Base-by-base conservation (phyloP, 2,888 invertebrate genomes). In the Ophioninae sp. region DNA sequence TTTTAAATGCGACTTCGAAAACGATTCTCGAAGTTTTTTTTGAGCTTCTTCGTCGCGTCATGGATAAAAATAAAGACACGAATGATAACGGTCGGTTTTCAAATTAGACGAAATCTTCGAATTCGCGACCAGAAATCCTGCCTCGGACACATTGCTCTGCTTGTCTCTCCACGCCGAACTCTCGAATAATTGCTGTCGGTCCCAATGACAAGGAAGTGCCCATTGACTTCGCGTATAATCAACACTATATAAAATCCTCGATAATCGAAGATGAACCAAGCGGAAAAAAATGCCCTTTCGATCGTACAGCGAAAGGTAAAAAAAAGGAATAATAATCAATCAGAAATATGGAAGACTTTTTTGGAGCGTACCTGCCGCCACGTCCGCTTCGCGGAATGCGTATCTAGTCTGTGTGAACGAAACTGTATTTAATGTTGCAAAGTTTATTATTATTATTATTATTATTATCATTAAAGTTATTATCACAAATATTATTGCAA, bases 381-480 rank as follows among this genome's bases (percentile, higher is more conserved):
- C 84, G 51, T 82, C 81, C 84, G 81, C 81, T 78, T 67, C 67
- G 81, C 84, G 84, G 82, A 83, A 71, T 82, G 88, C 90, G 89
- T 88, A 90, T 92, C 92, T 92, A 92, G 92, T 92, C 92, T 88
- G 88, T 91, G 88, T 90, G 89, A 91, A 91, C 90, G 90, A 91
- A 90, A 88, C 88, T 91, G 90, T 91, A 91, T 91, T 91, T 88
- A 91, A 89, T 90, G 87, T 91, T 90, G 88, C 90, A 91, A 89
- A 91, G 91, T 91, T 91, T 90, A 91, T 90, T 88, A 90, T 87
- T 87, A 90, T 87, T 87, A 88, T 88, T 87, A 88, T 85, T 83
- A 88, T 86, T 85, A 87, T 82, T 79, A 86, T 82, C 75, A 86
- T 79, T 80, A 83, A 82, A 59, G 63, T 83, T 61, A 79, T 79